A percentile compares a stretch with the other conserved stretches of the same genome.
Conservation (phyloP, 92 coral and sea anemone species). For the Epizoanthus scotinus region DNA sequence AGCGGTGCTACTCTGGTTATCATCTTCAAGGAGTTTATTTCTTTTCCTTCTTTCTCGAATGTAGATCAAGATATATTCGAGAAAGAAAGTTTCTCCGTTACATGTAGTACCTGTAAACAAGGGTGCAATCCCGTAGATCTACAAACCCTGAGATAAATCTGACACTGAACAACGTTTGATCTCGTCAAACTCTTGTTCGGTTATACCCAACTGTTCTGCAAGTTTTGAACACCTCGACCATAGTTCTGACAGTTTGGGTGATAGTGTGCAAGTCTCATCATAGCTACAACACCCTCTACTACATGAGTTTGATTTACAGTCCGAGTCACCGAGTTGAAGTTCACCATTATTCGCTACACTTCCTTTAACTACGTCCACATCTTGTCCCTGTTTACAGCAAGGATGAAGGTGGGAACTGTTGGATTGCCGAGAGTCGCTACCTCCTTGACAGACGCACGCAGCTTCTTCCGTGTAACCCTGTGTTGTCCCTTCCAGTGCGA, state of each 20-base stretch:
- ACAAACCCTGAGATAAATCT: neutral
- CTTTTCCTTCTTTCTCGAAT: too few species aligned
- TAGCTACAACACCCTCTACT: neutral
- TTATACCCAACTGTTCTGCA: slow-evolving; percentile 22
- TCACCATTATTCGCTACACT: neutral
- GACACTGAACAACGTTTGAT: neutral
- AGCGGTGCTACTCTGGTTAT: too few species aligned
- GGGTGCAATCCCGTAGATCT: neutral
- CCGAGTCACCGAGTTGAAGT: neutral
- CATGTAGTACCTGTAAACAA: neutral
- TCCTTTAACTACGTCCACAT: neutral
- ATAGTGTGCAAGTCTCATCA: neutral
- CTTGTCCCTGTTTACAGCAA: neutral
- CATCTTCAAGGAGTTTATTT: too few species aligned
- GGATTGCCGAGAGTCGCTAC: too few species aligned
- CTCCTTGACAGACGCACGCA: too few species aligned
- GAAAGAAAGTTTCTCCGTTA: neutral
- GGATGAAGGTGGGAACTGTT: too few species aligned
- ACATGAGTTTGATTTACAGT: neutral
- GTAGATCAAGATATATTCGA: too few species aligned
- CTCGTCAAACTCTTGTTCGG: slow-evolving; percentile 1
- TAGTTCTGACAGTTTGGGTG: slow-evolving; percentile 12
- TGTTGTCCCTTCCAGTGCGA: neutral
- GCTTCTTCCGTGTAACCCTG: neutral
- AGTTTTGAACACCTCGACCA: slow-evolving; percentile 5